Percentiles rank a stretch among this genome's conserved stretches.
phyloP scores from a whole-genome alignment of 2,888 invertebrate genomes.

The Arctia plantaginis region DNA sequence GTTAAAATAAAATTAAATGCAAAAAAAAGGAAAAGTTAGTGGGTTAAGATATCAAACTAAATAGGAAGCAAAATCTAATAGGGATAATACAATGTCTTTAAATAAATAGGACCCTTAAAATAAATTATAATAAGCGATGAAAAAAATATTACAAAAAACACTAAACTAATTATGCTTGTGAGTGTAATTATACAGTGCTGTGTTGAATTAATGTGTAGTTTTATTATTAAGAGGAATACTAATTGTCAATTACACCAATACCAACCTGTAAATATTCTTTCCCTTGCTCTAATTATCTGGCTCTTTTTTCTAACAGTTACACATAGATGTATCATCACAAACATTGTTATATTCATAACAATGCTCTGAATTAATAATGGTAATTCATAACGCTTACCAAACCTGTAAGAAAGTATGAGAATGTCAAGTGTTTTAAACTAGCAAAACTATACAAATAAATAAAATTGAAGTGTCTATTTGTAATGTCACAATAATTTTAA shows the following conservation, averaged over 20 bases:
- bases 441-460: no score
- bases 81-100: slow-evolving; percentile 15
- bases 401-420: slow-evolving; percentile 90
- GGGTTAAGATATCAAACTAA: slow-evolving; percentile 33
- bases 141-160: slow-evolving; percentile 29
- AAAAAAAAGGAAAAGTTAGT: slow-evolving; percentile 55
- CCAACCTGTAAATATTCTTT: slow-evolving; percentile 94
- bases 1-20: slow-evolving; percentile 64
- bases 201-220: slow-evolving; percentile 14
- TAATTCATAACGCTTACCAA: slow-evolving; percentile 98
- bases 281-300: slow-evolving; percentile 91
- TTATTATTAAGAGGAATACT: slow-evolving; percentile 28
- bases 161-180: slow-evolving; percentile 26
- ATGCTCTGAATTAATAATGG: slow-evolving; percentile 98
- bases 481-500: no score
- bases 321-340: slow-evolving; percentile 97
- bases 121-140: slow-evolving; percentile 27
- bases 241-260: slow-evolving; percentile 40
- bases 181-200: slow-evolving; percentile 34
- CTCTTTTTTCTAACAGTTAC: slow-evolving; percentile 94
- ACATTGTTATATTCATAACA: slow-evolving; percentile 98
- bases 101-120: slow-evolving; percentile 21
- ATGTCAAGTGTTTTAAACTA: not conserved
- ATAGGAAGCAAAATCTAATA: slow-evolving; percentile 36
- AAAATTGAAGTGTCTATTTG: no score